Evolutionary conservation across 2,888 invertebrate genomes (phyloP).

Genomic region (Synergus gifuensis): DNA sequence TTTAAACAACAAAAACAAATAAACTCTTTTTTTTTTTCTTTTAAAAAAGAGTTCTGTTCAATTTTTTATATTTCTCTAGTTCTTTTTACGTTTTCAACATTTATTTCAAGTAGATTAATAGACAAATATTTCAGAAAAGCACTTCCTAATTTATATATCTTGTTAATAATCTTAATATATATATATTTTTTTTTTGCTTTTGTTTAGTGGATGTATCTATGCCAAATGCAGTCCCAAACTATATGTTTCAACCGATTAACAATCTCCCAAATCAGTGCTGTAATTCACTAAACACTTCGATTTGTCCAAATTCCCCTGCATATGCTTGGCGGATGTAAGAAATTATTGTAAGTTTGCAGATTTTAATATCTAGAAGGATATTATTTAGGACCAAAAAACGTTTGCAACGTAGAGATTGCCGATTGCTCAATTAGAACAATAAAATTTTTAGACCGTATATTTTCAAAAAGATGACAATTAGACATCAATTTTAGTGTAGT

Average conservation of each 20-base stretch:
- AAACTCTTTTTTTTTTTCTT: too few relatives aligned
- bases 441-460: background rate
- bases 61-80: too few relatives aligned
- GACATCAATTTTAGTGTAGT: background rate
- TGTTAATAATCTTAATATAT: background rate
- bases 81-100: background rate
- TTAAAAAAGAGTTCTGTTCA: too few relatives aligned
- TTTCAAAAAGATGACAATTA: background rate
- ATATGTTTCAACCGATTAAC: background rate
- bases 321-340: background rate
- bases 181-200: too few relatives aligned
- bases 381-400: background rate
- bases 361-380: too few relatives aligned
- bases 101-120: background rate
- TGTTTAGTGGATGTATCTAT: background rate
- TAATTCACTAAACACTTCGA: background rate
- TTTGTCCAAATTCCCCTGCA: background rate
- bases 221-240: background rate
- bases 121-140: too few relatives aligned
- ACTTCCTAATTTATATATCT: too few relatives aligned
- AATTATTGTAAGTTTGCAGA: background rate
- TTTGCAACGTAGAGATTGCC: constrained; percentile 12
- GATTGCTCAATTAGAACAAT: background rate
- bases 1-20: too few relatives aligned
- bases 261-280: background rate